A percentile compares a stretch with the other conserved stretches of the same genome.
Evolutionary conservation across 2,797 vertebrate species (phyloP).

Genomic region (Anguilla megastoma): DNA sequence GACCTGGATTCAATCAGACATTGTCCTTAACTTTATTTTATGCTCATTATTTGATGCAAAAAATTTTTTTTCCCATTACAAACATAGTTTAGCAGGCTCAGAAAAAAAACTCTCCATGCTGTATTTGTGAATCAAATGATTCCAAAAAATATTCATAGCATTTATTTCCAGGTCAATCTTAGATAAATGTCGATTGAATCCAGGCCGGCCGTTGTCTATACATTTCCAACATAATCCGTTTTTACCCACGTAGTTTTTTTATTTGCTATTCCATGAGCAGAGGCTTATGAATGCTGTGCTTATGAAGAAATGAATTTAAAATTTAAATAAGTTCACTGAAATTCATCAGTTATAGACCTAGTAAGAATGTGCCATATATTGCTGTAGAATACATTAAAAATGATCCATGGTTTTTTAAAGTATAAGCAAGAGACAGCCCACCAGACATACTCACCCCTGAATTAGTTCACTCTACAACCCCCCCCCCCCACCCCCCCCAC

Average conservation of each 20-base stretch:
- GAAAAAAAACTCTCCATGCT: too few relatives aligned
- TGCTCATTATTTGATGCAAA: neutral
- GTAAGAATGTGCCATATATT: neutral
- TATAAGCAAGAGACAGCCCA: neutral
- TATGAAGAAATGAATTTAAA: neutral
- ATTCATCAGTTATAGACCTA: neutral
- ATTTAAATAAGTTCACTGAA: neutral
- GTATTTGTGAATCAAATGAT: neutral
- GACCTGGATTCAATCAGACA: neutral
- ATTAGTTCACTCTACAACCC: neutral
- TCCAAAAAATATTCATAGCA: constrained; percentile 1
- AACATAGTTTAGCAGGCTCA: neutral
- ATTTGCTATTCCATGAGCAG: neutral
- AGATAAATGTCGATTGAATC: neutral
- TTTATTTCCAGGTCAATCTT: neutral
- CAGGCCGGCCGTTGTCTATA: neutral
- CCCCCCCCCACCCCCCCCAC: too few relatives aligned
- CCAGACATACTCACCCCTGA: neutral
- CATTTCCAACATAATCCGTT: neutral
- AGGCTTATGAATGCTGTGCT: neutral
- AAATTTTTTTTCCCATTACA: neutral
- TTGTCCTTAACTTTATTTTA: neutral
- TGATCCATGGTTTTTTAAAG: neutral
- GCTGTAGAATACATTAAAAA: neutral
- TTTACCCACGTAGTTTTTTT: neutral